phyloP scores from a whole-genome alignment of 2,888 invertebrate genomes.

The Brachypalpus laphriformis region DNA sequence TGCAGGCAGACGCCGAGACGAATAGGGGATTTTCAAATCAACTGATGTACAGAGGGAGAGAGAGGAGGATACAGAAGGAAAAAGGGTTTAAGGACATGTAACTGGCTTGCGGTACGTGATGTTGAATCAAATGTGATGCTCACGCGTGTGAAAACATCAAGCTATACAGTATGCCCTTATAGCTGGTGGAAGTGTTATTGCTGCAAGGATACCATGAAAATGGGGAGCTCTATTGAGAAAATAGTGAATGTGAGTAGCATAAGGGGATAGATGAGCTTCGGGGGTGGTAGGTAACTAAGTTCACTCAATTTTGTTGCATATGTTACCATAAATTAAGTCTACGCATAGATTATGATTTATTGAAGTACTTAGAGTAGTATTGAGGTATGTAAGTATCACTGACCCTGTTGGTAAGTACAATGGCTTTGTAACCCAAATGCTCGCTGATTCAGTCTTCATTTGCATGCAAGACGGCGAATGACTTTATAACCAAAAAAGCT shows the following conservation, averaged over 20 bases:
- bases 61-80: constrained; percentile 23
- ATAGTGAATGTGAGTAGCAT: constrained; percentile 41
- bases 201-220: constrained; percentile 35
- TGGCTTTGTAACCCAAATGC: not conserved
- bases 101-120: constrained; percentile 79
- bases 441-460: no score
- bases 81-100: constrained; percentile 73
- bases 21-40: constrained; percentile 65
- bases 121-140: constrained; percentile 82
- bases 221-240: constrained; percentile 44
- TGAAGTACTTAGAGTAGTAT: constrained; percentile 12
- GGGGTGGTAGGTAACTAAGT: constrained; percentile 32
- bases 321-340: constrained; percentile 66
- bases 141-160: constrained; percentile 83
- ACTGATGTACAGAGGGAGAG: constrained; percentile 7
- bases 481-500: no score
- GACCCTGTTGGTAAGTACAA: not conserved
- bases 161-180: constrained; percentile 58
- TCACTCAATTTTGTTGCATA: constrained; percentile 64
- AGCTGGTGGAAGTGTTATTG: constrained; percentile 32
- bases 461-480: no score
- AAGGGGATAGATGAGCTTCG: constrained; percentile 1
- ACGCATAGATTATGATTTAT: constrained; percentile 55
- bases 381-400: not conserved
- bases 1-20: constrained; percentile 68